These are phyloP conservation scores for Adoxophyes honmai DNA, from an alignment of 1,140 invertebrate genomes.

Conservation along the genomic window DNA sequence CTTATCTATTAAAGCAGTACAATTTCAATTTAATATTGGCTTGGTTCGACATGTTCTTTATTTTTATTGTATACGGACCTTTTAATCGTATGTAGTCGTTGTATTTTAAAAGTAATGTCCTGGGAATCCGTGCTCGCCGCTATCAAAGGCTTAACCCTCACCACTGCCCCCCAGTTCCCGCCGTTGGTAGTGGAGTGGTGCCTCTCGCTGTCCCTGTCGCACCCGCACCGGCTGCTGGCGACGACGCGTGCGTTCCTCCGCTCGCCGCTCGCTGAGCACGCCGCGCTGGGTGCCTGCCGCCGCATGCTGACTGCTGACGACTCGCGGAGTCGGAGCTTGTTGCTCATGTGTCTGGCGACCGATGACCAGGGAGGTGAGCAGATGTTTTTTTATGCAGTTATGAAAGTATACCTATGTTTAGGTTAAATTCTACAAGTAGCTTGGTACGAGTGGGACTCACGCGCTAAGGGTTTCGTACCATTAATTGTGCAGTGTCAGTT, in stretches of 20 bases:
- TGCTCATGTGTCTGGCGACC: constrained; percentile 9
- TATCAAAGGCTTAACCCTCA: not conserved
- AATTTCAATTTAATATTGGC: not conserved
- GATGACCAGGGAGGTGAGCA: not conserved
- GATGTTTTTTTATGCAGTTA: no score
- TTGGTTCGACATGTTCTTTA: no score
- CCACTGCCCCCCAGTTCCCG: constrained; percentile 22
- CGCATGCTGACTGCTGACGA: no score
- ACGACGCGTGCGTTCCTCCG: not conserved
- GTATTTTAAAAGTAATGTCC: no score
- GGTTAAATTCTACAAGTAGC: no score
- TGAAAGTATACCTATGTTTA: no score
- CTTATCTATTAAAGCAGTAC: not conserved
- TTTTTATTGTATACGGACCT: no score
- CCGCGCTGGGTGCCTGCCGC: no score
- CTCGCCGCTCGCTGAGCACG: not conserved
- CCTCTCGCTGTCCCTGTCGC: constrained; percentile 22
- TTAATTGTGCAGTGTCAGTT: no score
- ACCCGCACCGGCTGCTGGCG: constrained; percentile 26
- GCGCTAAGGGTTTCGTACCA: no score
- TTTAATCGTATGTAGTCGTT: no score
- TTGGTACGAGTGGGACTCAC: no score
- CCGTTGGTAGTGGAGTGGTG: constrained; percentile 35
- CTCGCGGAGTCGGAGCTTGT: not conserved
- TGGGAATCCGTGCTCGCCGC: not conserved